A percentile compares a stretch with the other conserved stretches of the same genome.
phyloP scores from a whole-genome alignment of 2,888 invertebrate species.

The Plagiodera versicolora region DNA sequence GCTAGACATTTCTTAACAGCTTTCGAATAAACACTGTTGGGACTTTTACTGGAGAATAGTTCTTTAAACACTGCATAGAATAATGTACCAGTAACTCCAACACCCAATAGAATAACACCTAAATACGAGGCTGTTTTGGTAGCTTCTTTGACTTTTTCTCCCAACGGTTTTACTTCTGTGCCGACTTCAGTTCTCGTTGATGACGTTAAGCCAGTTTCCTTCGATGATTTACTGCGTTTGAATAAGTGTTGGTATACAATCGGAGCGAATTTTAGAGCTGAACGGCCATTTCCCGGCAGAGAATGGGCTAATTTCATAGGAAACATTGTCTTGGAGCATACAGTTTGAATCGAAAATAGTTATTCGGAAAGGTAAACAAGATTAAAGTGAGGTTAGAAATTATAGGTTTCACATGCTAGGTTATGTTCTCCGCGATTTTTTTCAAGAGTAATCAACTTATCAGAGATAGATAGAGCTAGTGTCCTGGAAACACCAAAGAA shows the following conservation, averaged over 20 bases:
- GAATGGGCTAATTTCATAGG: slow-evolving; percentile 25
- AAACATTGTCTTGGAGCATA: slow-evolving; percentile 16
- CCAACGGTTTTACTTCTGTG: slow-evolving; percentile 65
- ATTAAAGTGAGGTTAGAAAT: too few relatives aligned
- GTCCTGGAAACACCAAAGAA: too few relatives aligned
- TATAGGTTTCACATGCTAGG: too few relatives aligned
- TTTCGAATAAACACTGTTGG: slow-evolving; percentile 80
- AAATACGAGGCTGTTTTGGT: slow-evolving; percentile 87
- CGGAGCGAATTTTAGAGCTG: slow-evolving; percentile 23
- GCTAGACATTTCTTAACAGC: slow-evolving; percentile 76
- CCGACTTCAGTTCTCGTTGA: slow-evolving; percentile 43
- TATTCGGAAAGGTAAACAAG: too few relatives aligned
- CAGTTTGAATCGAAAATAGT: neutral
- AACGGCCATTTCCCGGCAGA: slow-evolving; percentile 19
- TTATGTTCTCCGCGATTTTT: too few relatives aligned
- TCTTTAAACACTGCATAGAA: slow-evolving; percentile 84
- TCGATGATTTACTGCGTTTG: slow-evolving; percentile 27
- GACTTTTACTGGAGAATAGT: slow-evolving; percentile 84
- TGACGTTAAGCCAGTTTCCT: slow-evolving; percentile 24
- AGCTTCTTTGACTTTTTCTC: slow-evolving; percentile 84
- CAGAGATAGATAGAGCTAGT: too few relatives aligned
- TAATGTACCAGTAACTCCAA: slow-evolving; percentile 80
- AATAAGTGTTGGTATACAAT: slow-evolving; percentile 21
- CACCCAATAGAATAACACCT: slow-evolving; percentile 70
- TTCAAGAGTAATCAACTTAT: too few relatives aligned